Evolutionary conservation across 1,140 invertebrate species (phyloP).

Genomic region (Scaptomyza montana): DNA sequence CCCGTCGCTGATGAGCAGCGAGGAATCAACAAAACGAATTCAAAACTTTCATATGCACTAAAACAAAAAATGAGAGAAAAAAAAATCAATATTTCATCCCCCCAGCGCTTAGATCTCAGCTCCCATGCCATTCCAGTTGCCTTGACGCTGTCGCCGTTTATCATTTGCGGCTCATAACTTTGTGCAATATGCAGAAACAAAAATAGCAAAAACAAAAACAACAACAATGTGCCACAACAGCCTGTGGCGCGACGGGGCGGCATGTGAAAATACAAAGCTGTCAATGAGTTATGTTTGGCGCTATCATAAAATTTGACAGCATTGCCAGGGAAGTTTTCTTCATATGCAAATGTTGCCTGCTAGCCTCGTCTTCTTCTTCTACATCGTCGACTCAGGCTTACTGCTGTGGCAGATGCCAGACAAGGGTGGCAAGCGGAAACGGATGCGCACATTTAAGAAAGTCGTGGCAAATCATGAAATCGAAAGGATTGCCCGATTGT

Average conservation of each 20-base stretch:
- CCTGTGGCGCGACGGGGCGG: slow-evolving; percentile 19
- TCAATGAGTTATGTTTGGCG: slow-evolving; percentile 82
- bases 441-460: slow-evolving; percentile 68
- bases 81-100: slow-evolving; percentile 45
- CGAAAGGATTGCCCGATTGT: slow-evolving; percentile 50
- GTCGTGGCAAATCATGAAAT: slow-evolving; percentile 50
- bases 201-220: slow-evolving; percentile 15
- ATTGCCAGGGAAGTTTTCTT: slow-evolving; percentile 29
- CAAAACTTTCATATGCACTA: not conserved
- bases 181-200: slow-evolving; percentile 79
- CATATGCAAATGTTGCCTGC: slow-evolving; percentile 63
- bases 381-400: not conserved
- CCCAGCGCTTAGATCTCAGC: not conserved
- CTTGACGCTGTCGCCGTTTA: slow-evolving; percentile 59
- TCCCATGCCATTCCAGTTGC: not conserved
- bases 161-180: slow-evolving; percentile 83
- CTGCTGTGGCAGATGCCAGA: not conserved
- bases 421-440: slow-evolving; percentile 53
- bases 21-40: slow-evolving; percentile 9
- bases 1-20: slow-evolving; percentile 53
- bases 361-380: not conserved
- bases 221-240: slow-evolving; percentile 2
- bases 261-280: slow-evolving; percentile 82
- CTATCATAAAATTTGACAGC: slow-evolving; percentile 81
- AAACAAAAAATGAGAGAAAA: slow-evolving; percentile 21